phyloP scores from a whole-genome alignment of 2,797 vertebrate genomes.

The Eulemur rubriventer region DNA sequence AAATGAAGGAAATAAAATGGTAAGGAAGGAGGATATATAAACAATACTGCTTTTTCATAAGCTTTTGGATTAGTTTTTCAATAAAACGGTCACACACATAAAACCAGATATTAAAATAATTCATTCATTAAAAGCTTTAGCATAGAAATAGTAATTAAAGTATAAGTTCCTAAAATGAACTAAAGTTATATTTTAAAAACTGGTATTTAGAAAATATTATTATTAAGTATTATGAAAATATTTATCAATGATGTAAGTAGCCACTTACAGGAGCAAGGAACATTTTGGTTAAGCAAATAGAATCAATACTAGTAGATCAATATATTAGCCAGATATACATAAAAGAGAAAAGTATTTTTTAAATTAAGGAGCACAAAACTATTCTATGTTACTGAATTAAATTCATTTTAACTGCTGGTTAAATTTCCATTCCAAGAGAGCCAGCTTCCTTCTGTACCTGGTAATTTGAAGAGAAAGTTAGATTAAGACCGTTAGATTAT shows the following conservation, averaged over 20 bases:
- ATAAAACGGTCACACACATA: conserved; percentile 10
- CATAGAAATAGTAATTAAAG: conserved; percentile 25
- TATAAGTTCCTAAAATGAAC: not conserved
- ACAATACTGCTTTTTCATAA: not conserved
- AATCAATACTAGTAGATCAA: not conserved
- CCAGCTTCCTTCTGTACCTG: not conserved
- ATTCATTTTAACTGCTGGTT: not conserved
- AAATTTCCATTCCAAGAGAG: conserved; percentile 3
- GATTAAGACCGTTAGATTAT: not conserved
- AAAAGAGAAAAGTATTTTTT: not conserved
- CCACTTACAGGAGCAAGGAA: not conserved
- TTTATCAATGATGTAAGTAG: not conserved
- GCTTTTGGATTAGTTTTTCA: not conserved
- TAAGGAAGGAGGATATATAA: not conserved
- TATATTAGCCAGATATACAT: not conserved
- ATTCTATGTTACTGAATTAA: not conserved
- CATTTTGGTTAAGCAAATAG: conserved; percentile 7
- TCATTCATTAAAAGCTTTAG: not conserved
- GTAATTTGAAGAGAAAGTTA: conserved; percentile 15
- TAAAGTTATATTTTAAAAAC: conserved; percentile 26
- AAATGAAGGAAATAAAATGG: not conserved
- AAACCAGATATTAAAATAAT: conserved; percentile 43
- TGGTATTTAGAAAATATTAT: not conserved
- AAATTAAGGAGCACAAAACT: conserved; percentile 7
- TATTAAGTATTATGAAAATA: conserved; percentile 43